Base-by-base conservation (phyloP, 1,140 invertebrate species). In the Schlechtendalia chinensis region DNA sequence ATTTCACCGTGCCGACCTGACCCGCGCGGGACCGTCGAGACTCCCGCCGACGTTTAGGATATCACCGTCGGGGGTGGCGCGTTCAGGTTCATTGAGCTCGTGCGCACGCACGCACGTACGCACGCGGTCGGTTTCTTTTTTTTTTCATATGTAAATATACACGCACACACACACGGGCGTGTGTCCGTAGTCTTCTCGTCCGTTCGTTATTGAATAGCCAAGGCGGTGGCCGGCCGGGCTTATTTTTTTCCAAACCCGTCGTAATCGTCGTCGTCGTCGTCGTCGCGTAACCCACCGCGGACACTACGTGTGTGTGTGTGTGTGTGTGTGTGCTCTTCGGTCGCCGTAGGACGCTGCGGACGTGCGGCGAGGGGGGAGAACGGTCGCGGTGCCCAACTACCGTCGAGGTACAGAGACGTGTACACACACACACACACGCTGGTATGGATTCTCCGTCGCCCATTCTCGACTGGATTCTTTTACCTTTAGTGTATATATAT, bases 381-480 rank as follows among this genome's bases (percentile, higher is more conserved):
- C 47, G 17, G 45, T 24, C 16, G 22, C 22, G 47, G 47, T 50
- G 4, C 1, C 24, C 17, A 29, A 72, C 69, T 54, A 72, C 47
- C 69, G 63, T 45, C 45, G 67, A 29, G 69, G 59, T 16, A 27
- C n/a, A 50, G 69, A 54, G 50, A 54, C 8, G 16, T 10, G 17
- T 27, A 6, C 50, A 12, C 53, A n/a, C 72, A 58, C 72, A 22
- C 56, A 77, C 74, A 59, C n/a, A 59, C 24, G n/a, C 50, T 11
- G 27, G 54, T n/a, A 32, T 45, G 17, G 74, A 77, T 77, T 77
- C 71, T 74, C 71, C 56, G 53, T 59, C 58, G 75, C 58, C 75
- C 75, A 47, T 79, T 79, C 75, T 79, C 58, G 22, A 61, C 75
- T 79, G 75, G 75, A 79, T 79, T 79, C 75, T 79, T 79, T 79